Percentiles rank a stretch among this genome's conserved stretches.
Evolutionary conservation across 2,797 vertebrate species (phyloP).

Genomic region (Octomys mimax): DNA sequence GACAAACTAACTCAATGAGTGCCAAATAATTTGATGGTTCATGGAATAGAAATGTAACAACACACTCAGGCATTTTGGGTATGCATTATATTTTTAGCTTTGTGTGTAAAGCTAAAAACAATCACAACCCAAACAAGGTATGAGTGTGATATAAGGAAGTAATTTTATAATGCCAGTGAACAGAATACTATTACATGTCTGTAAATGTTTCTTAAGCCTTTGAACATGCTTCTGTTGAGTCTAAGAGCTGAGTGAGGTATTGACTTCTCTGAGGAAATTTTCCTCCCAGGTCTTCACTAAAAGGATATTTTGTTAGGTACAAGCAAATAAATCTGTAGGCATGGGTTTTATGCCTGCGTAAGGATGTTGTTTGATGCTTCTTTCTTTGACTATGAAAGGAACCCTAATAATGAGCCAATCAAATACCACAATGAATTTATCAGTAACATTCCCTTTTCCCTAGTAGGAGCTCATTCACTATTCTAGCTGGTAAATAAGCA

Average conservation of each 20-base stretch:
- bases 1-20: constrained; percentile 31
- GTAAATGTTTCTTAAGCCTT: constrained; percentile 7
- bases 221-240: background rate
- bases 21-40: background rate
- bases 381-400: constrained; percentile 34
- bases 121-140: background rate
- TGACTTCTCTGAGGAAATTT: background rate
- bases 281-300: background rate
- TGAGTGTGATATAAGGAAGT: background rate
- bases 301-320: constrained; percentile 11
- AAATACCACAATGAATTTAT: constrained; percentile 30
- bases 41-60: background rate
- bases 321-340: background rate
- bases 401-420: background rate
- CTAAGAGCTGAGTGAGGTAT: background rate
- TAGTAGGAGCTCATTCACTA: background rate
- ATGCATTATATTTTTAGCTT: background rate
- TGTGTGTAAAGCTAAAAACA: constrained; percentile 19
- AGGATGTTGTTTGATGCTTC: constrained; percentile 21
- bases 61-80: background rate
- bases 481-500: constrained; percentile 36
- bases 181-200: background rate
- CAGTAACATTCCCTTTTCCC: background rate
- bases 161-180: constrained; percentile 11
- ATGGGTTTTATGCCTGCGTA: background rate